Conservation (phyloP, 2,888 invertebrate genomes). For the Bruchidius siliquastri region DNA sequence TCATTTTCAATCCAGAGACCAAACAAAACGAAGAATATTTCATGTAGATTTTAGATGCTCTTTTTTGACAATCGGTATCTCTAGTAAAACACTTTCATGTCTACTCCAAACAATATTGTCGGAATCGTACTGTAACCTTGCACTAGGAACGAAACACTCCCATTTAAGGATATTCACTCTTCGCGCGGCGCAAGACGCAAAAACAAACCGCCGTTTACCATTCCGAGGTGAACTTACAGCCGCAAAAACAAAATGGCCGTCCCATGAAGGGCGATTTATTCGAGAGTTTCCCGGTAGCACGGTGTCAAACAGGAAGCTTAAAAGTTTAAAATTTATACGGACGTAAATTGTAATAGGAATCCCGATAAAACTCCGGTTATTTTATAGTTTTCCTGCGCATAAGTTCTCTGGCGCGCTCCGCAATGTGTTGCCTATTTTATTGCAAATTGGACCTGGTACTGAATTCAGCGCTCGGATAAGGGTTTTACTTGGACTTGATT, state of each 20-base stretch:
- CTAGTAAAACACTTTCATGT: no score
- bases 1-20: no score
- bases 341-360: slow-evolving; percentile 1
- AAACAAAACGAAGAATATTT: no score
- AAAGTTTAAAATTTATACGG: not conserved
- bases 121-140: no score
- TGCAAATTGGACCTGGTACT: slow-evolving; percentile 18
- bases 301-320: not conserved
- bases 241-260: not conserved
- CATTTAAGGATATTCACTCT: no score
- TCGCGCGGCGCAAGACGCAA: not conserved
- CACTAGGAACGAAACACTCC: no score
- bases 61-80: no score
- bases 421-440: slow-evolving; percentile 17
- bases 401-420: slow-evolving; percentile 9
- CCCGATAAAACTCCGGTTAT: slow-evolving; percentile 15
- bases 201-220: not conserved
- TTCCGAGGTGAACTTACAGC: not conserved
- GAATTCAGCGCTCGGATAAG: not conserved
- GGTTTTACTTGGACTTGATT: not conserved
- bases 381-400: slow-evolving; percentile 10
- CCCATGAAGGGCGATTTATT: not conserved
- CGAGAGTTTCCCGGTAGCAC: not conserved
- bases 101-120: no score
- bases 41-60: no score